A percentile compares a stretch with the other conserved stretches of the same genome.
Conservation (phyloP, 2,797 vertebrate species). For the Hypotaenidia philippensis region DNA sequence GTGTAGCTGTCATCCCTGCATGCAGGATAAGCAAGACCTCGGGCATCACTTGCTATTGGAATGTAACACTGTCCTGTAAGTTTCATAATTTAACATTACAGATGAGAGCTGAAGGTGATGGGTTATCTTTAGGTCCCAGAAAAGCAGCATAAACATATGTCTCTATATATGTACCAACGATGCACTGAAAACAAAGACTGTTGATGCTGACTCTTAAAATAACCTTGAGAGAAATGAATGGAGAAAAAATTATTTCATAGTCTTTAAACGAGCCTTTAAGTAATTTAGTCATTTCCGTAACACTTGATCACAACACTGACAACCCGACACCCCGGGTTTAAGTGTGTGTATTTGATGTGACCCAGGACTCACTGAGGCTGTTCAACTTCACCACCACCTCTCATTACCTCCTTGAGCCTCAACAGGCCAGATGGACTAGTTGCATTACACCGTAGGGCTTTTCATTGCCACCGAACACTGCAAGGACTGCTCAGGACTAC, state of each 20-base stretch:
- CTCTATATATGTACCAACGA: not conserved
- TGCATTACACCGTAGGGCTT: not conserved
- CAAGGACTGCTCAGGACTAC: not conserved
- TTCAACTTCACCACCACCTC: not conserved
- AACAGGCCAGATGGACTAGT: rapidly evolving
- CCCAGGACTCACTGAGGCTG: not conserved
- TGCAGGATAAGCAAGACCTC: not conserved
- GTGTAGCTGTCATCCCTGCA: not conserved
- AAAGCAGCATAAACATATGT: not conserved
- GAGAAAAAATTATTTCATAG: not conserved
- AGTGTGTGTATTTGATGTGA: not conserved
- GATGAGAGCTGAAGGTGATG: not conserved
- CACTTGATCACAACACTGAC: not conserved
- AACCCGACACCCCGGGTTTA: not conserved
- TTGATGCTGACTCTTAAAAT: not conserved
- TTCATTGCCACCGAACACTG: not conserved
- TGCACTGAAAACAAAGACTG: conserved; percentile 27
- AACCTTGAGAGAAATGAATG: conserved; percentile 48
- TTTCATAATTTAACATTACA: not conserved
- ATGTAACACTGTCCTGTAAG: not conserved
- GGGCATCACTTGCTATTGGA: not conserved
- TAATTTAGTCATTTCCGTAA: not conserved
- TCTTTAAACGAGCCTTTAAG: not conserved
- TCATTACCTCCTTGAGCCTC: not conserved
- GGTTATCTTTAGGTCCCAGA: not conserved